phyloP scores from a whole-genome alignment of 92 coral and sea anemone species.

The Zoanthus gigantus region DNA sequence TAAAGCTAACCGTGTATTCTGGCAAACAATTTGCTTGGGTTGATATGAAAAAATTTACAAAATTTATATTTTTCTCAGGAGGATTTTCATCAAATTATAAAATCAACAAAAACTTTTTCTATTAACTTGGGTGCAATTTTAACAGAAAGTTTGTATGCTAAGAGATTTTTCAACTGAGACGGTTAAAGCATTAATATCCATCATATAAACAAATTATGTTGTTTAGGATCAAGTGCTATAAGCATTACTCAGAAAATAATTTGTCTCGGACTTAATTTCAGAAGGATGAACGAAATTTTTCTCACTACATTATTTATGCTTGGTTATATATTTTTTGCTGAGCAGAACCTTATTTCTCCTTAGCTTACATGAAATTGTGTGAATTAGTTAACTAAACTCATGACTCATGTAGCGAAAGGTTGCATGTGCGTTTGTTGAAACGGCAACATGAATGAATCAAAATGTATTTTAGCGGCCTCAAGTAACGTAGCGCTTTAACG shows the following conservation, averaged over 20 bases:
- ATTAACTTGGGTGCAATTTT: background rate
- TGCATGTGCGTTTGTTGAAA: background rate
- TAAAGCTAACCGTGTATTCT: too few species aligned
- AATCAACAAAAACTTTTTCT: too few species aligned
- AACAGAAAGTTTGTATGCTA: background rate
- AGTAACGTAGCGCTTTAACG: background rate
- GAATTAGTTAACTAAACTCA: slow-evolving; percentile 4
- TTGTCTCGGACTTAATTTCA: background rate
- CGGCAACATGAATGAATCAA: background rate
- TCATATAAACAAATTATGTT: slow-evolving; percentile 32
- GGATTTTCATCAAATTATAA: background rate
- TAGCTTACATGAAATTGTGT: background rate
- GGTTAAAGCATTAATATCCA: slow-evolving; percentile 11
- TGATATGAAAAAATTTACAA: background rate
- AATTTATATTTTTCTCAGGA: background rate
- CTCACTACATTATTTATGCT: background rate
- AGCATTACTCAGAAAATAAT: background rate
- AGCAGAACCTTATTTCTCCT: background rate
- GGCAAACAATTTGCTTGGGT: background rate
- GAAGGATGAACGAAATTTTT: background rate
- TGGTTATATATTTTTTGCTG: background rate
- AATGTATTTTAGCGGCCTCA: background rate
- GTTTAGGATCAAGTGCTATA: slow-evolving; percentile 7
- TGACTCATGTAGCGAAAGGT: slow-evolving; percentile 4
- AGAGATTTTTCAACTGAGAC: background rate